phyloP scores from a whole-genome alignment of 2,888 invertebrate genomes.

The Brachycybe producta region DNA sequence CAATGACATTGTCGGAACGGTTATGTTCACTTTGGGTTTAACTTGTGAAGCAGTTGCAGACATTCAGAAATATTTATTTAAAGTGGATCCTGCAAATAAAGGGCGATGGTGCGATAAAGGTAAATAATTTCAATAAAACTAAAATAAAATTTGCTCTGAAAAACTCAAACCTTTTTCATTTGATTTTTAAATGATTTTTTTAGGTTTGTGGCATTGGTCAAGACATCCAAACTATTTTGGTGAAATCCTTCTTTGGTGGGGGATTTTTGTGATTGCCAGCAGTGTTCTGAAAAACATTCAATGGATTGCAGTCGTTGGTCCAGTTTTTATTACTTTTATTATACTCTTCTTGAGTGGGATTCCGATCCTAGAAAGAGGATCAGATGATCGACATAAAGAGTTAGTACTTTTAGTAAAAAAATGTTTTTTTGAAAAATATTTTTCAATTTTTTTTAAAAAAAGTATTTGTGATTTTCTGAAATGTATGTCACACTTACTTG shows the following conservation, averaged over 20 bases:
- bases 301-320: slow-evolving; percentile 75
- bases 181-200: not conserved
- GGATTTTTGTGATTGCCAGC: slow-evolving; percentile 74
- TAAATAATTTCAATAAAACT: slow-evolving; percentile 32
- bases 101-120: slow-evolving; percentile 88
- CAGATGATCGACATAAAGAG: slow-evolving; percentile 80
- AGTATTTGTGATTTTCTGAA: too few species aligned
- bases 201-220: slow-evolving; percentile 70
- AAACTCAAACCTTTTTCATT: not conserved
- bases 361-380: slow-evolving; percentile 69
- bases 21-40: slow-evolving; percentile 70
- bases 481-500: too few species aligned
- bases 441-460: not conserved
- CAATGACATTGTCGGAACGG: slow-evolving; percentile 70
- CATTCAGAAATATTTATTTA: slow-evolving; percentile 79
- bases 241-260: slow-evolving; percentile 87
- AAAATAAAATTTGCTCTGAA: not conserved
- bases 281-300: slow-evolving; percentile 73
- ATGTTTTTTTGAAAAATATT: too few species aligned
- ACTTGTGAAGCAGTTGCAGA: slow-evolving; percentile 82
- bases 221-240: slow-evolving; percentile 92
- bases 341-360: slow-evolving; percentile 83
- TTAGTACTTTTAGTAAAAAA: too few species aligned
- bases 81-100: slow-evolving; percentile 73
- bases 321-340: slow-evolving; percentile 72